Evolutionary conservation across 2,797 vertebrate genomes (phyloP), one percentile per base, ranked within the genome.

Genomic region (Dermochelys coriacea): DNA sequence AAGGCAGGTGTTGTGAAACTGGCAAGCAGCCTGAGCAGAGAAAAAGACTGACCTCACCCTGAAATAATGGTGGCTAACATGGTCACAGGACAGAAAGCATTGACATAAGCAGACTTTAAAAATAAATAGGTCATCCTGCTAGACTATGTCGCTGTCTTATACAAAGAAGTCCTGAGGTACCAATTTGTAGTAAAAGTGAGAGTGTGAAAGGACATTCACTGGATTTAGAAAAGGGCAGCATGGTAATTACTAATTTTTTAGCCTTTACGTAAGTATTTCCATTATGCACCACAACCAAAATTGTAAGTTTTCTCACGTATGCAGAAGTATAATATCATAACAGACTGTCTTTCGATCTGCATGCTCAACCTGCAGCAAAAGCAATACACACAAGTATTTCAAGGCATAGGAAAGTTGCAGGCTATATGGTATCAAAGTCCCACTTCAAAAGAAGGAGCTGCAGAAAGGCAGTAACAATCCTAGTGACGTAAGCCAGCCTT

Each of bases 41-140:
- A 99, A 99, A 98, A 98, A 98, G 98, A 98, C 98, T 99, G 99
- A 99, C 98, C 99, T 99, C 99, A 99, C 98, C 97, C 96, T 34
- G 96, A 98, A 99, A 99, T 98, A 98, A 99, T 98, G 99, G 98
- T 97, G 98, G 99, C 98, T 98, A 98, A 97, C 98, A 98, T 97
- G 97, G 98, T 99, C 99, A 99, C 98, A 98, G 98, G 98, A 99
- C 98, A 98, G 98, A 97, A 97, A 98, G 97, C 97, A 98, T 96
- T 98, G 98, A 99, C 98, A 98, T 98, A 98, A 98, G 98, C 47
- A 86, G 98, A 89, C 98, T 98, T 98, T 98, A 98, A 98, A 99
- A 98, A 98, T 98, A 98, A 98, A 97, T 98, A 97, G 98, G 97
- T 98, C 98, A 98, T 98, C 97, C 93, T 0, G 16, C 96, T 96